These are phyloP conservation scores for Eupsilia transversa DNA, from an alignment of 2,888 invertebrate genomes.

Conservation along the genomic window DNA sequence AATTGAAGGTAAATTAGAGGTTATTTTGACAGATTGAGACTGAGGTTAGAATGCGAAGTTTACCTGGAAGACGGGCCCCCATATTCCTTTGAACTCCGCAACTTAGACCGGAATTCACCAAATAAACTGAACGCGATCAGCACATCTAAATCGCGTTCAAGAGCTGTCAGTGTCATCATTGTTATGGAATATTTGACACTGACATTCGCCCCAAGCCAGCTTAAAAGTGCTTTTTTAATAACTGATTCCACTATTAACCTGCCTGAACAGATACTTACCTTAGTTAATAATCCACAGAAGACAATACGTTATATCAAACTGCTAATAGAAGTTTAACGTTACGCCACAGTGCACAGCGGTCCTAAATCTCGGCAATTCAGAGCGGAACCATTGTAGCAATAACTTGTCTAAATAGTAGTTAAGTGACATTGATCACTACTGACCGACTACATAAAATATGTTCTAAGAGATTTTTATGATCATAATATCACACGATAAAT, in stretches of 20 bases:
- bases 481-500: neutral
- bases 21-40: neutral
- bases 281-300: neutral
- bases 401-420: slow-evolving; percentile 51
- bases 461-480: neutral
- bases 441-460: neutral
- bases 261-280: neutral
- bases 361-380: slow-evolving; percentile 43
- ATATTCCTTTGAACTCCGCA: neutral
- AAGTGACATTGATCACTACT: slow-evolving; percentile 55
- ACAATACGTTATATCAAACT: neutral
- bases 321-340: neutral
- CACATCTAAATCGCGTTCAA: too few species aligned
- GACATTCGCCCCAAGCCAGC: too few species aligned
- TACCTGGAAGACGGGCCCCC: neutral
- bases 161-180: too few species aligned
- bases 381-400: slow-evolving; percentile 61
- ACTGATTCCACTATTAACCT: neutral
- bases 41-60: neutral
- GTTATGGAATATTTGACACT: too few species aligned
- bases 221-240: neutral
- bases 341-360: slow-evolving; percentile 35
- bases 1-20: neutral
- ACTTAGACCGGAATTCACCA: too few species aligned
- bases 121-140: too few species aligned